Percentiles rank a stretch among this genome's conserved stretches.
These are phyloP conservation scores for Corvus moneduloides DNA, from an alignment of 2,113 vertebrate species.

Conservation along the genomic window DNA sequence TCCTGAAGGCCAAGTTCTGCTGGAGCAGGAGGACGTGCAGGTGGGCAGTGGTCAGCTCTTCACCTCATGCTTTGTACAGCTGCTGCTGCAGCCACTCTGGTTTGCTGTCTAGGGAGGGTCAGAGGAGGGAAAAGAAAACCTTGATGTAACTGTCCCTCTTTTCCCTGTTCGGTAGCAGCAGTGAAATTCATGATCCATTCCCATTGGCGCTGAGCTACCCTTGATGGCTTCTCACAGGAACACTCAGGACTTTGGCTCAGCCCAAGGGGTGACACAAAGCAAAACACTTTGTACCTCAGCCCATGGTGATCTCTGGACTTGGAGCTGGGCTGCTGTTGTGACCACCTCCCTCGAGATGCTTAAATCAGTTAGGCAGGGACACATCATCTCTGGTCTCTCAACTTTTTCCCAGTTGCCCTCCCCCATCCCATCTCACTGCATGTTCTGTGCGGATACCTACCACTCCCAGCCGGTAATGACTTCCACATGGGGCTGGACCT, in stretches of 20 bases:
- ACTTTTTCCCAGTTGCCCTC: constrained; percentile 18
- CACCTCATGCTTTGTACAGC: background rate
- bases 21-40: constrained; percentile 14
- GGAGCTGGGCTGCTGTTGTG: background rate
- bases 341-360: background rate
- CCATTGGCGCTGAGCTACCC: background rate
- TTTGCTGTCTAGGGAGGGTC: background rate
- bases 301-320: background rate
- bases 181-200: background rate
- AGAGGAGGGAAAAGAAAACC: background rate
- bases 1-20: constrained; percentile 29
- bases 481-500: constrained; percentile 66
- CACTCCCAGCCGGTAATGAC: constrained; percentile 68
- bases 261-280: background rate
- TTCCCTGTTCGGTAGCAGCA: background rate
- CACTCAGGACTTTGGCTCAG: background rate
- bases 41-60: constrained; percentile 34
- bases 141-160: constrained; percentile 15
- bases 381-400: constrained; percentile 13
- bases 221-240: background rate
- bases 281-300: background rate
- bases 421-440: constrained; percentile 33
- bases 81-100: background rate
- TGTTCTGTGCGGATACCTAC: constrained; percentile 51
- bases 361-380: constrained; percentile 36